These are phyloP conservation scores for Myotis yumanensis DNA, from an alignment of 2,113 vertebrate genomes.

Conservation along the genomic window DNA sequence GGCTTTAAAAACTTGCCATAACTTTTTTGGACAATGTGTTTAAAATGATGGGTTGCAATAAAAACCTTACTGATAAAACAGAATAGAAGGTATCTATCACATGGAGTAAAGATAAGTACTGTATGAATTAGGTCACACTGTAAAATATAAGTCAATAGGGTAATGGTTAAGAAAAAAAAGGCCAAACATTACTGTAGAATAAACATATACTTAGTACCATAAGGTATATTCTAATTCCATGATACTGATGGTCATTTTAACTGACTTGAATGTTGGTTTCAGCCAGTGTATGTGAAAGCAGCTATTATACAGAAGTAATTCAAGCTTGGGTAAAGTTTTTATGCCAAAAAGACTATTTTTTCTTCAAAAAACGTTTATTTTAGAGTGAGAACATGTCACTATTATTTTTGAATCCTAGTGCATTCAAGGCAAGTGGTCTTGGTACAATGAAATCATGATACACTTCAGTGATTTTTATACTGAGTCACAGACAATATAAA, in stretches of 20 bases:
- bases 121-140: background rate
- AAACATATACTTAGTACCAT: background rate
- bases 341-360: background rate
- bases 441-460: conserved; percentile 56
- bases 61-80: background rate
- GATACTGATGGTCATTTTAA: fast-evolving
- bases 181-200: background rate
- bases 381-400: conserved; percentile 60
- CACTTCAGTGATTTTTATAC: conserved; percentile 55
- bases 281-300: background rate
- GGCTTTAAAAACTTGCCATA: background rate
- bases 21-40: background rate
- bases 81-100: background rate
- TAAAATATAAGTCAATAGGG: conserved; percentile 11
- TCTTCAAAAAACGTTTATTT: conserved; percentile 66
- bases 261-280: background rate
- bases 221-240: background rate
- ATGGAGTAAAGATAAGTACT: background rate
- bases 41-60: background rate
- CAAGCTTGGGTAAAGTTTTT: background rate
- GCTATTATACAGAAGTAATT: background rate
- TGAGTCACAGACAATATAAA: conserved; percentile 60
- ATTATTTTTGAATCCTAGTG: conserved; percentile 55
- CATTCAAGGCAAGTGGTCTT: conserved; percentile 44
- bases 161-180: background rate